These are phyloP conservation scores for Eupithecia exiguata DNA, from an alignment of 2,888 invertebrate genomes.

Conservation along the genomic window DNA sequence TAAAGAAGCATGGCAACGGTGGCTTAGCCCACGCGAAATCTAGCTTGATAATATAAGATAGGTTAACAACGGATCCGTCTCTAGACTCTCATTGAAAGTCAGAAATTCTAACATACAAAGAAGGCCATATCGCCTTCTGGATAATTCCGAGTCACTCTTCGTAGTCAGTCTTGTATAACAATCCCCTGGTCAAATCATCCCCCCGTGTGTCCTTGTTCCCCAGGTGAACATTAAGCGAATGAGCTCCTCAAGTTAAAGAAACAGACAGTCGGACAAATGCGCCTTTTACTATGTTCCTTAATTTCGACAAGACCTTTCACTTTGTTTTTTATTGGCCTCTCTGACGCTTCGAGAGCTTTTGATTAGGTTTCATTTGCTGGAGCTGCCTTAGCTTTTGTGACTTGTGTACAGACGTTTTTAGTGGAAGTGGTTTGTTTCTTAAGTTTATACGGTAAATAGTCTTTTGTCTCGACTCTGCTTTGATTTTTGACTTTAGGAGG, in stretches of 20 bases:
- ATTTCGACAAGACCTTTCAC: constrained; percentile 41
- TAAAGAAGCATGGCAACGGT: neutral
- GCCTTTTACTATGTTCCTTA: constrained; percentile 47
- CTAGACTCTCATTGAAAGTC: neutral
- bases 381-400: neutral
- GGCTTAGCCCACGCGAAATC: neutral
- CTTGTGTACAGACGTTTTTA: constrained; percentile 1
- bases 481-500: neutral
- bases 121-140: neutral
- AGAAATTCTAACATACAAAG: neutral
- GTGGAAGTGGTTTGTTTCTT: neutral
- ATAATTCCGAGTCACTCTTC: neutral
- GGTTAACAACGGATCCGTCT: neutral
- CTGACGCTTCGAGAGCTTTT: constrained; percentile 18
- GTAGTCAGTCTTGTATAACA: neutral
- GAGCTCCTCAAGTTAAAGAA: constrained; percentile 60
- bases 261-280: constrained; percentile 63
- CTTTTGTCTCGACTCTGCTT: neutral
- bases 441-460: neutral
- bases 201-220: constrained; percentile 50
- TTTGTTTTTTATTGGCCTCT: constrained; percentile 40
- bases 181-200: neutral
- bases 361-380: constrained; percentile 21
- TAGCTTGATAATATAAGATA: neutral
- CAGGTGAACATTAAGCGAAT: constrained; percentile 68